Evolutionary conservation across 2,888 invertebrate species (phyloP).

Genomic region (Sarcophaga carnaria): DNA sequence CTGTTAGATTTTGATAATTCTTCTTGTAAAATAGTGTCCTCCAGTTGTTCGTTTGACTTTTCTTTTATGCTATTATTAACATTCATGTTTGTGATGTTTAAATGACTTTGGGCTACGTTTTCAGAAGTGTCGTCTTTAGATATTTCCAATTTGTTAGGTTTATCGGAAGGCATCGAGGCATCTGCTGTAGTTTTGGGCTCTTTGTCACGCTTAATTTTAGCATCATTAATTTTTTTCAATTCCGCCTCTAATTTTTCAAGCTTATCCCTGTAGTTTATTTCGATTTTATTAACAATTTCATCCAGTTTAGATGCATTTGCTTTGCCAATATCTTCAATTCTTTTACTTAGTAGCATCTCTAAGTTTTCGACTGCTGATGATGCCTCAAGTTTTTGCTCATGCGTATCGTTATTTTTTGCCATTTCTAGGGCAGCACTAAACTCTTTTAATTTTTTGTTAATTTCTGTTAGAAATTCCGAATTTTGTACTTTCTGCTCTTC

Average conservation of each 20-base stretch:
- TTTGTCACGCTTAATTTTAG: neutral
- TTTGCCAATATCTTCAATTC: slow-evolving; percentile 76
- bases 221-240: slow-evolving; percentile 63
- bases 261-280: slow-evolving; percentile 76
- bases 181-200: no score
- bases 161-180: no score
- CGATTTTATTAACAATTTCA: slow-evolving; percentile 74
- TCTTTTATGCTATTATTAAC: neutral
- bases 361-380: slow-evolving; percentile 75
- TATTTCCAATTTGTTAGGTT: neutral
- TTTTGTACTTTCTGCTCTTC: slow-evolving; percentile 73
- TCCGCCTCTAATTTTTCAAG: slow-evolving; percentile 74
- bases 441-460: slow-evolving; percentile 75
- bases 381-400: neutral
- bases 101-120: neutral
- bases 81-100: neutral
- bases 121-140: slow-evolving; percentile 27
- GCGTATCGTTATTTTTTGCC: slow-evolving; percentile 21
- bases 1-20: slow-evolving; percentile 62
- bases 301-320: slow-evolving; percentile 75
- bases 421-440: slow-evolving; percentile 72
- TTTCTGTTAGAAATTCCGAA: slow-evolving; percentile 74
- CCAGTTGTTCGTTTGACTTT: no score
- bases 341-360: slow-evolving; percentile 75
- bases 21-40: neutral